These are phyloP conservation scores for Allophyes oxyacanthae DNA, from an alignment of 2,888 invertebrate genomes.

Conservation along the genomic window DNA sequence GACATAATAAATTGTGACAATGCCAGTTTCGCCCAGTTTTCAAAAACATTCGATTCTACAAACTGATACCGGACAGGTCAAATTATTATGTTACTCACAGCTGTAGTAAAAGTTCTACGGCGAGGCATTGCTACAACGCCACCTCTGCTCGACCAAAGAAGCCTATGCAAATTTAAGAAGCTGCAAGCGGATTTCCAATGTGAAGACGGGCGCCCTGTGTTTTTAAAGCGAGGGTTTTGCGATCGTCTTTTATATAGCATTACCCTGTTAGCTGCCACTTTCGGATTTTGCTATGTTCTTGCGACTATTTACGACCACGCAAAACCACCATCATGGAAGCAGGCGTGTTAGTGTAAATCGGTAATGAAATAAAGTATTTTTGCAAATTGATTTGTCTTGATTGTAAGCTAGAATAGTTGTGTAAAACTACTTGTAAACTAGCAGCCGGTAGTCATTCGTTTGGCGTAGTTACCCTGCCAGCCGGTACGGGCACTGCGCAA, in stretches of 20 bases:
- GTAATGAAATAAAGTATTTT: no score
- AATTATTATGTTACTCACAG: slow-evolving; percentile 25
- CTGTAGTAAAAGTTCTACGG: slow-evolving; percentile 22
- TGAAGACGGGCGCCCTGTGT: slow-evolving; percentile 64
- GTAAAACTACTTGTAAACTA: no score
- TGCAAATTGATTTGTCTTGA: no score
- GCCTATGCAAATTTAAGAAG: slow-evolving; percentile 55
- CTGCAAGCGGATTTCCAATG: slow-evolving; percentile 64
- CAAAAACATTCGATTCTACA: slow-evolving; percentile 28
- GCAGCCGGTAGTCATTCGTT: no score
- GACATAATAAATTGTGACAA: not conserved
- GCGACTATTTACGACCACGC: slow-evolving; percentile 60
- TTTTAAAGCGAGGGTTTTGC: slow-evolving; percentile 59
- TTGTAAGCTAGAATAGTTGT: no score
- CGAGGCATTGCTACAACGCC: slow-evolving; percentile 45
- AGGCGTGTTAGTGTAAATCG: no score
- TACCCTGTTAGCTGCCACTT: slow-evolving; percentile 36
- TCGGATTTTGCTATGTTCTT: slow-evolving; percentile 8
- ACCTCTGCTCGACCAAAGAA: slow-evolving; percentile 23
- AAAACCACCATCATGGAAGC: slow-evolving; percentile 65
- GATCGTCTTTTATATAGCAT: slow-evolving; percentile 61
- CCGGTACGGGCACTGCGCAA: no score
- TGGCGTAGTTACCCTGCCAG: no score
- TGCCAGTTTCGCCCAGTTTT: no score
- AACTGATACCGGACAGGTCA: slow-evolving; percentile 23